A percentile compares a stretch with the other conserved stretches of the same genome.
Conservation (phyloP, 1,140 invertebrate species). For the Rhagoletis zephyria region DNA sequence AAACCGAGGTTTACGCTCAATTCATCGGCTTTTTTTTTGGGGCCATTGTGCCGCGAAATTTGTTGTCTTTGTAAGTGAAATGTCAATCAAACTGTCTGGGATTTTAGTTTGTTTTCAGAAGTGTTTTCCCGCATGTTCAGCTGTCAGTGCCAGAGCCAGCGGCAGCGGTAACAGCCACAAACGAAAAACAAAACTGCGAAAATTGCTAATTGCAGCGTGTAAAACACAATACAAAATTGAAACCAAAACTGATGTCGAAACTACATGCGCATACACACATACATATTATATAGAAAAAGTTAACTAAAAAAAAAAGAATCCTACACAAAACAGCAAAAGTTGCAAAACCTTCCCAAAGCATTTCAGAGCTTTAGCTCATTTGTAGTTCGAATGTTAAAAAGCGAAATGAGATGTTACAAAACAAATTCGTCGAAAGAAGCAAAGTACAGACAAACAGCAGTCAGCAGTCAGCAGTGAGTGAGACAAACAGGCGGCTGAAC, state of each 20-base stretch:
- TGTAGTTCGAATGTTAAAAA: slow-evolving; percentile 49
- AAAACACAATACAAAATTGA: slow-evolving; percentile 55
- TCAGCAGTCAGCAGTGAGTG: not conserved
- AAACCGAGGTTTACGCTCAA: not conserved
- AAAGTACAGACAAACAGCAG: slow-evolving; percentile 12
- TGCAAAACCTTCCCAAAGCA: not conserved
- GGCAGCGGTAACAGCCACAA: slow-evolving; percentile 41
- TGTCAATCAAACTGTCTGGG: slow-evolving; percentile 58
- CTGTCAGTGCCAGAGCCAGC: slow-evolving; percentile 56
- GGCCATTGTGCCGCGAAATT: not conserved
- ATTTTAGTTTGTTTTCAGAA: slow-evolving; percentile 59
- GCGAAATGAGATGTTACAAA: slow-evolving; percentile 19
- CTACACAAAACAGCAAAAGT: not conserved
- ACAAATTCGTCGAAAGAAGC: slow-evolving; percentile 50
- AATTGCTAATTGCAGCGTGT: slow-evolving; percentile 57
- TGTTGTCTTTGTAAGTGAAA: slow-evolving; percentile 53
- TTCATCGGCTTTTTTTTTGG: not conserved
- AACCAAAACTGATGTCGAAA: slow-evolving; percentile 44
- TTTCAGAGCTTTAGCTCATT: slow-evolving; percentile 21
- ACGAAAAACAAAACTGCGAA: slow-evolving; percentile 51
- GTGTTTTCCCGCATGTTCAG: slow-evolving; percentile 58
- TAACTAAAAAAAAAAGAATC: not conserved
- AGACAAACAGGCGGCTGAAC: slow-evolving; percentile 9
- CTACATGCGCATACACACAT: not conserved
- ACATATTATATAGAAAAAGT: not conserved